Percentiles rank a stretch among this genome's conserved stretches.
These are phyloP conservation scores for Hypselothyrea guttata DNA, from an alignment of 2,888 invertebrate species.

Conservation along the genomic window DNA sequence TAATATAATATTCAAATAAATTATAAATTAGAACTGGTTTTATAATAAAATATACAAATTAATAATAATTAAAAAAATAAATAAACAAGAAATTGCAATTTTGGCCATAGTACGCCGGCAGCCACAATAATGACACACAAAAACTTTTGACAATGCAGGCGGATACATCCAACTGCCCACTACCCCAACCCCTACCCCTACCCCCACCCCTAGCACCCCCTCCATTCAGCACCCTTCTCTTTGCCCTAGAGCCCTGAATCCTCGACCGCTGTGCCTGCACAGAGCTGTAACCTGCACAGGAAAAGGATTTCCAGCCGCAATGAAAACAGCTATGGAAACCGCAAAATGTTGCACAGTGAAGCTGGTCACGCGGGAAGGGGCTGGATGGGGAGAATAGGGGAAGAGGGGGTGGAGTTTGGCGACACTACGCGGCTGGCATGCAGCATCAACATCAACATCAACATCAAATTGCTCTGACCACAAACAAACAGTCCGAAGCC, in stretches of 20 bases:
- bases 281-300: slow-evolving; percentile 35
- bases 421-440: slow-evolving; percentile 44
- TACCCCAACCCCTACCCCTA: background rate
- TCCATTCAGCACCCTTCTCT: too few species aligned
- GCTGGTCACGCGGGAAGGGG: background rate
- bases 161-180: slow-evolving; percentile 13
- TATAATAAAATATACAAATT: too few species aligned
- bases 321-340: slow-evolving; percentile 75
- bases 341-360: slow-evolving; percentile 58
- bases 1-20: too few species aligned
- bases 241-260: background rate
- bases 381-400: background rate
- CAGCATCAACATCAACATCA: too few species aligned
- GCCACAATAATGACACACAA: slow-evolving; percentile 74
- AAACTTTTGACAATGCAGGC: slow-evolving; percentile 70
- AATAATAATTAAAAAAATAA: too few species aligned
- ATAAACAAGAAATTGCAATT: too few species aligned
- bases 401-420: slow-evolving; percentile 17
- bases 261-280: slow-evolving; percentile 20
- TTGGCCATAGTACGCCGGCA: too few species aligned
- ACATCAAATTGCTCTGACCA: slow-evolving; percentile 71
- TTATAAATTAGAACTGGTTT: too few species aligned
- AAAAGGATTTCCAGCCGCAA: slow-evolving; percentile 74
- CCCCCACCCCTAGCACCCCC: background rate
- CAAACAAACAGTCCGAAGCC: slow-evolving; percentile 18